A percentile compares a stretch with the other conserved stretches of the same genome.
Conservation (phyloP, 2,113 vertebrate genomes). For the Phyllostomus discolor region DNA sequence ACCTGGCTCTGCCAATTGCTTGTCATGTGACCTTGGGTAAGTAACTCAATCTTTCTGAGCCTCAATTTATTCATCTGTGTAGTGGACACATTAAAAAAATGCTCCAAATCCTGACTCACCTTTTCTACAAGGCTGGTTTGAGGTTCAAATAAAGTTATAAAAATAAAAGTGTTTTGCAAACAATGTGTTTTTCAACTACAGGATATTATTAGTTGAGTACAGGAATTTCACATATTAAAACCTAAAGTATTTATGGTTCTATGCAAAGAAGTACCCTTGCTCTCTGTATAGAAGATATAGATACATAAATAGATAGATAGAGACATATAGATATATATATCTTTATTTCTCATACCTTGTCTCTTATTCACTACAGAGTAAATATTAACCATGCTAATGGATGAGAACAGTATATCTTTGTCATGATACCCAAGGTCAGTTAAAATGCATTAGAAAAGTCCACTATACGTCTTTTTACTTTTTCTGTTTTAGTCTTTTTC, state of each 20-base stretch:
- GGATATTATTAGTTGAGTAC: neutral
- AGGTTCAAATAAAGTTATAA: constrained; percentile 42
- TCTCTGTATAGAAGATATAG: neutral
- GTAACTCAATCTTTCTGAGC: constrained; percentile 45
- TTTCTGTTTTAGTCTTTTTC: neutral
- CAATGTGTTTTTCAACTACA: constrained; percentile 17
- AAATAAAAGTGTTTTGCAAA: constrained; percentile 17
- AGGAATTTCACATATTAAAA: neutral
- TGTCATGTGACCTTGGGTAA: constrained; percentile 66
- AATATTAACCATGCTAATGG: neutral
- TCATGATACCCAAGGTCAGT: neutral
- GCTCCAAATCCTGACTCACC: neutral
- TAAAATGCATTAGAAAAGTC: neutral
- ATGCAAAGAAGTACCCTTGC: neutral
- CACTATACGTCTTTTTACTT: neutral
- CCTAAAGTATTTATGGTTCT: neutral
- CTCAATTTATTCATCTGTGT: constrained; percentile 21
- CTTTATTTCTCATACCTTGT: neutral
- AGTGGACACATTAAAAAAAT: neutral
- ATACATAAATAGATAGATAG: neutral
- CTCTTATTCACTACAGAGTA: neutral
- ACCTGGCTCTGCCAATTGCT: constrained; percentile 62
- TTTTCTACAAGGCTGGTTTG: constrained; percentile 7
- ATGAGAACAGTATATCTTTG: neutral
- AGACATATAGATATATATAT: neutral